Conservation (phyloP, 2,113 vertebrate species). For the Oreochromis tanganicae region DNA sequence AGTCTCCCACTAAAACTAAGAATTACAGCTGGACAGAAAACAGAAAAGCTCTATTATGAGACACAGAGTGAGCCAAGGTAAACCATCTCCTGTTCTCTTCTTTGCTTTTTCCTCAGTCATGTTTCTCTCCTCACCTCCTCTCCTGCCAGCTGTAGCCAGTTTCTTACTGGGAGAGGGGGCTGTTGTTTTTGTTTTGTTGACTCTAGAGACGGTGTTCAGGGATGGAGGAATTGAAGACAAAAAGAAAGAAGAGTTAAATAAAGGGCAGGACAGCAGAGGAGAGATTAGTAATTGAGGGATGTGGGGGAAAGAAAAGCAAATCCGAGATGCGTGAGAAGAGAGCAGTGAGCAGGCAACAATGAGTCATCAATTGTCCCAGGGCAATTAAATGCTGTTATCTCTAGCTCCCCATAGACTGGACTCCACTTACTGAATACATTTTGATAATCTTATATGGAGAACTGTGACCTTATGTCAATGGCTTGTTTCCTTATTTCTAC, state of each 20-base stretch:
- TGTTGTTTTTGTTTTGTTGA: background rate
- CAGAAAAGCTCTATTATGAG: background rate
- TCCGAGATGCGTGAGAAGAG: constrained; percentile 30
- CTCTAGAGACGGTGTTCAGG: background rate
- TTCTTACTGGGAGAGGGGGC: background rate
- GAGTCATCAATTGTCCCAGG: constrained; percentile 35
- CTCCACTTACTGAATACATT: background rate
- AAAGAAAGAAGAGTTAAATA: background rate
- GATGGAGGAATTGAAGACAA: background rate
- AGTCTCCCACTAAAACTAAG: background rate
- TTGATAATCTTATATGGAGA: background rate
- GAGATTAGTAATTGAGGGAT: background rate
- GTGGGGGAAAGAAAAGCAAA: background rate
- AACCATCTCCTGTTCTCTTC: background rate
- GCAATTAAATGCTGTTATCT: constrained; percentile 17
- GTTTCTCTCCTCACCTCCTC: background rate
- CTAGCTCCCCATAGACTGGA: constrained; percentile 6
- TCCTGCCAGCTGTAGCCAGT: background rate
- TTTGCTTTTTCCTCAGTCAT: background rate
- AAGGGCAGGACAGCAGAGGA: background rate
- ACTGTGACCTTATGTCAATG: background rate
- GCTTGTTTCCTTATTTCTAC: background rate
- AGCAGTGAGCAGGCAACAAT: background rate
- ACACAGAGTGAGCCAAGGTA: constrained; percentile 13
- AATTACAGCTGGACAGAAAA: background rate